Evolutionary conservation across 2,113 vertebrate genomes (phyloP).

Genomic region (Notarius quadriscutis): DNA sequence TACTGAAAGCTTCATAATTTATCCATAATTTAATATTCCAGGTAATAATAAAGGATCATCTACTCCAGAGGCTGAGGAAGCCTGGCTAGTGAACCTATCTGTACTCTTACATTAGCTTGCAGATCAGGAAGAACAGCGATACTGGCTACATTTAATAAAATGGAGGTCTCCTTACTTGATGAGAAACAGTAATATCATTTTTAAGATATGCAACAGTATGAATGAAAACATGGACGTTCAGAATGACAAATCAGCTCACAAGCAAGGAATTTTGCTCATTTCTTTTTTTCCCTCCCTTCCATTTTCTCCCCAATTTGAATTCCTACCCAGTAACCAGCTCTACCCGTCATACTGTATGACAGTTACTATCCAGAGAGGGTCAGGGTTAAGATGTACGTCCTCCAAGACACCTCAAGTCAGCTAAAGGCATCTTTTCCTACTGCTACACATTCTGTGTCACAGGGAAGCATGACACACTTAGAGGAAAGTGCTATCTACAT

Average conservation of each 20-base stretch:
- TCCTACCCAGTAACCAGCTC: not conserved
- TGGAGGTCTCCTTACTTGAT: slow-evolving; percentile 55
- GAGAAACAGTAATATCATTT: slow-evolving; percentile 37
- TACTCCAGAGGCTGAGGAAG: slow-evolving; percentile 38
- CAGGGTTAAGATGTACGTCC: not conserved
- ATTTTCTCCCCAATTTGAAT: not conserved
- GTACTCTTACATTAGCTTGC: slow-evolving; percentile 36
- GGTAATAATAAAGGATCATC: slow-evolving; percentile 62
- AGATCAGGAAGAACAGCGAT: slow-evolving; percentile 20
- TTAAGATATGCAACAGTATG: slow-evolving; percentile 46
- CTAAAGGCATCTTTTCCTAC: not conserved
- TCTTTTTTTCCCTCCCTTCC: not conserved
- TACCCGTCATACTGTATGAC: not conserved
- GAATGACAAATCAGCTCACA: not conserved
- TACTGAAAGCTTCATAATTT: slow-evolving; percentile 71
- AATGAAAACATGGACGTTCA: slow-evolving; percentile 20
- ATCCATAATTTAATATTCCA: slow-evolving; percentile 59
- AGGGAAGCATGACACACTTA: not conserved
- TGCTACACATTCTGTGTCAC: not conserved
- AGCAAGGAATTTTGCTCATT: not conserved
- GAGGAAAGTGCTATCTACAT: not conserved
- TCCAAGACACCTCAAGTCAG: not conserved
- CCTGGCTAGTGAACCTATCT: slow-evolving; percentile 49
- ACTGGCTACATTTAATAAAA: slow-evolving; percentile 50
- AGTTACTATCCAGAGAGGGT: not conserved